A percentile compares a stretch with the other conserved stretches of the same genome.
Conservation (phyloP, 2,113 vertebrate genomes). For the Hymenochirus boettgeri region DNA sequence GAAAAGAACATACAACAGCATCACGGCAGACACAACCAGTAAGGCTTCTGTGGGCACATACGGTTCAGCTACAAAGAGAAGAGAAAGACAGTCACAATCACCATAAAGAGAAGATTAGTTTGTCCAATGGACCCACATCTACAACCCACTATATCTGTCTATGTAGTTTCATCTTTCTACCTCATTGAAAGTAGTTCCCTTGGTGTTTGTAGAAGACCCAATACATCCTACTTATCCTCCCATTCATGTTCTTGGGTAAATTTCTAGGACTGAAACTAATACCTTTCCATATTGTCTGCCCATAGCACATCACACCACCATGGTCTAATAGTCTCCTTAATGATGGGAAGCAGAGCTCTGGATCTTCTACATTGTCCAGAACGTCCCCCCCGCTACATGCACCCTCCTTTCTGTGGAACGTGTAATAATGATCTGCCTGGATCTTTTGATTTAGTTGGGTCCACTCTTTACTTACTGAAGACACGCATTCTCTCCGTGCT, state of each 20-base stretch:
- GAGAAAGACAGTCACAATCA: background rate
- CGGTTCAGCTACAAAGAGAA: conserved; percentile 13
- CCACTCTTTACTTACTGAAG: conserved; percentile 2
- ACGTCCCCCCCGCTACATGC: background rate
- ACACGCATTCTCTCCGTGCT: conserved; percentile 21
- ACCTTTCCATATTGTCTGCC: too few relatives aligned
- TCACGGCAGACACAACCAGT: background rate
- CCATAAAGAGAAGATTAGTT: background rate
- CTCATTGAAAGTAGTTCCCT: too few relatives aligned
- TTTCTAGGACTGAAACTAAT: too few relatives aligned
- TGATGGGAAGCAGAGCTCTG: background rate
- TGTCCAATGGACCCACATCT: background rate
- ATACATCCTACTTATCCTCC: too few relatives aligned
- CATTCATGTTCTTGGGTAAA: too few relatives aligned
- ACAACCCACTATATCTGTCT: background rate
- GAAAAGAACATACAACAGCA: background rate
- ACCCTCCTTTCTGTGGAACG: background rate
- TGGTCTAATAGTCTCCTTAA: background rate
- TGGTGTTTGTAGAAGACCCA: too few relatives aligned
- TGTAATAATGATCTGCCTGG: background rate
- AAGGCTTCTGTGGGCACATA: conserved; percentile 22
- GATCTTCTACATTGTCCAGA: background rate
- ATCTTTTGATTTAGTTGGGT: too few relatives aligned
- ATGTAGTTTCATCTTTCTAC: too few relatives aligned
- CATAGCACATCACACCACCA: too few relatives aligned